Evolutionary conservation across 2,113 vertebrate species (phyloP), one percentile per base, ranked within the genome.

Genomic region (Struthidea cinerea): DNA sequence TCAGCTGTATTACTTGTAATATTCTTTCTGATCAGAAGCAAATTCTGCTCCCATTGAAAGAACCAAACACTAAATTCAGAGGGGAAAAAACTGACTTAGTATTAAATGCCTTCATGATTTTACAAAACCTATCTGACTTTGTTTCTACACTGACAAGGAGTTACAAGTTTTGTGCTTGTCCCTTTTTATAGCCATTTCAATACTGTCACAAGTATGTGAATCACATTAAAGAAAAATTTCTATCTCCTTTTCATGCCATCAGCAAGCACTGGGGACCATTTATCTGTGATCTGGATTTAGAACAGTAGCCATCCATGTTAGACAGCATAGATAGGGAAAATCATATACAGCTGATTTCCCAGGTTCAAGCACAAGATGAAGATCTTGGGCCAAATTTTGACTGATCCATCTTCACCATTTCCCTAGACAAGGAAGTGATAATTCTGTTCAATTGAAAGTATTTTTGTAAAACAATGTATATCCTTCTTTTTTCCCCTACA

Each of bases 401-500:
- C 4, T 73, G 37, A 63, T 53, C 6, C 14, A 23, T 52, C 53
- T 56, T 89, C 33, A 44, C 6, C 13, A 8, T 68, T 68, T 91
- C 69, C 23, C 21, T 63, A 44, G 55, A 46, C 17, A 87, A 81
- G 17, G 33, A 71, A 56, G 4, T 17, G 35, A 24, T 56, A 52
- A 42, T 60, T 89, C 13, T 75, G 7, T 42, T 89, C 21, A 78
- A 23, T 5, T 15, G 13, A 49, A 90, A 60, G 8, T 42, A 50
- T 41, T 57, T 91, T 83, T 64, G 16, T 82, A 60, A 78, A 94
- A 41, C 14, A 57, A 42, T 41, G 41, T 59, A 2, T 63, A 21
- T 89, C 3, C 5, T 64, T 27, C 2, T 74, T 90, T 94, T 90
- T 96, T 95, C 42, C 19, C 24, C 39, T 98, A 89, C 96, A 99